Percentiles rank a stretch among this genome's conserved stretches.
Evolutionary conservation across 2,888 invertebrate species (phyloP).

Genomic region (Protodeltote pygarga): DNA sequence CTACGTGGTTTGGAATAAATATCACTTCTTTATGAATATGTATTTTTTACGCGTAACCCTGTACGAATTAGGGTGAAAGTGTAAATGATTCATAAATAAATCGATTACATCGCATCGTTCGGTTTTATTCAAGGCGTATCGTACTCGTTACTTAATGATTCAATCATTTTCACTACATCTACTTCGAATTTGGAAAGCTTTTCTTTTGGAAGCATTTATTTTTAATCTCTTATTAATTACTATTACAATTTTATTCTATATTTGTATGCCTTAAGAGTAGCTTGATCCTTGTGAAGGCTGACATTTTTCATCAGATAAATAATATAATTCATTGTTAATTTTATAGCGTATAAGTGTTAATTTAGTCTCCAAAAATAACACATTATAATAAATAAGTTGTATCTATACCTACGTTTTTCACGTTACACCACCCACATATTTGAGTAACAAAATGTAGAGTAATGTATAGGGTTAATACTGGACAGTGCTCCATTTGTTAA

Average conservation of each 20-base stretch:
- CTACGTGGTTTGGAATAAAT: constrained; percentile 54
- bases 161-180: constrained; percentile 39
- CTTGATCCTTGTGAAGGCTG: no score
- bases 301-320: no score
- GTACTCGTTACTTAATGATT: constrained; percentile 30
- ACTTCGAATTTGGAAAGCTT: constrained; percentile 25
- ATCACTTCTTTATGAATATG: constrained; percentile 54
- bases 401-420: no score
- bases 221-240: constrained; percentile 22
- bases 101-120: constrained; percentile 64
- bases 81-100: constrained; percentile 67
- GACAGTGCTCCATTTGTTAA: constrained; percentile 22
- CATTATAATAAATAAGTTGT: no score
- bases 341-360: no score
- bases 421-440: no score
- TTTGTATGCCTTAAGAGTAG: no score
- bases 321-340: no score
- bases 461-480: not conserved
- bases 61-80: constrained; percentile 53
- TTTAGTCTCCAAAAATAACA: no score
- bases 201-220: constrained; percentile 7
- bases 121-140: constrained; percentile 59
- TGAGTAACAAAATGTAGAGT: no score
- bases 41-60: constrained; percentile 34
- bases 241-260: no score